These are phyloP conservation scores for Eutrigla gurnardus DNA, from an alignment of 2,797 vertebrate genomes.

Conservation along the genomic window DNA sequence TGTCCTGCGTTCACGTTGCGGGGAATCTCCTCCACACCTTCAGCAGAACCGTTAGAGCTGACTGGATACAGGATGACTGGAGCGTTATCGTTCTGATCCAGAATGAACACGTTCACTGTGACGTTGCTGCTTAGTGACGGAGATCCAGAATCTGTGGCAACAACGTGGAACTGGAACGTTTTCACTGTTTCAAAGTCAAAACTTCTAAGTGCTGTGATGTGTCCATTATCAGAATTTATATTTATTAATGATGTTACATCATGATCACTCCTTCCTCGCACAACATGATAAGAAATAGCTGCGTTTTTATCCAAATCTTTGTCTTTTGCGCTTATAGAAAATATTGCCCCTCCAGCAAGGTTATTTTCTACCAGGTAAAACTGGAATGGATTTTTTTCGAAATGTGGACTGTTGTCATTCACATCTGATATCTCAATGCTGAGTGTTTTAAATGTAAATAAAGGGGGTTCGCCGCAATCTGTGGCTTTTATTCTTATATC, in stretches of 20 bases:
- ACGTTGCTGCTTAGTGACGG: constrained; percentile 7
- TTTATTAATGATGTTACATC: constrained; percentile 40
- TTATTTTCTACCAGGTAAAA: constrained; percentile 82
- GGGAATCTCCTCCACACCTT: background rate
- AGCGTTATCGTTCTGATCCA: constrained; percentile 5
- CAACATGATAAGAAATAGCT: constrained; percentile 62
- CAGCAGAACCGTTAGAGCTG: background rate
- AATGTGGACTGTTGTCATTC: constrained; percentile 27
- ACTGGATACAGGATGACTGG: background rate
- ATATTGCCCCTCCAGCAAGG: constrained; percentile 63
- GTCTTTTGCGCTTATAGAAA: constrained; percentile 74
- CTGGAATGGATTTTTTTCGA: constrained; percentile 53
- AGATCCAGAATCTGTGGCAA: constrained; percentile 7
- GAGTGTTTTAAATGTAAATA: constrained; percentile 71
- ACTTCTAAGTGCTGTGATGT: constrained; percentile 69
- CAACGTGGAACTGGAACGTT: constrained; percentile 34
- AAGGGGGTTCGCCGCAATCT: constrained; percentile 54
- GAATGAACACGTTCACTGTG: constrained; percentile 6
- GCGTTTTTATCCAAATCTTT: constrained; percentile 73
- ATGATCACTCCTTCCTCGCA: constrained; percentile 5
- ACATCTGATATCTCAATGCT: constrained; percentile 51
- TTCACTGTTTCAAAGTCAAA: constrained; percentile 85
- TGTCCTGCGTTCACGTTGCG: constrained; percentile 5
- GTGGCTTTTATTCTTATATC: constrained; percentile 80
- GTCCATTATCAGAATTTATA: constrained; percentile 79